Conservation (phyloP, 2,888 invertebrate species). For the Euzophera pinguis region DNA sequence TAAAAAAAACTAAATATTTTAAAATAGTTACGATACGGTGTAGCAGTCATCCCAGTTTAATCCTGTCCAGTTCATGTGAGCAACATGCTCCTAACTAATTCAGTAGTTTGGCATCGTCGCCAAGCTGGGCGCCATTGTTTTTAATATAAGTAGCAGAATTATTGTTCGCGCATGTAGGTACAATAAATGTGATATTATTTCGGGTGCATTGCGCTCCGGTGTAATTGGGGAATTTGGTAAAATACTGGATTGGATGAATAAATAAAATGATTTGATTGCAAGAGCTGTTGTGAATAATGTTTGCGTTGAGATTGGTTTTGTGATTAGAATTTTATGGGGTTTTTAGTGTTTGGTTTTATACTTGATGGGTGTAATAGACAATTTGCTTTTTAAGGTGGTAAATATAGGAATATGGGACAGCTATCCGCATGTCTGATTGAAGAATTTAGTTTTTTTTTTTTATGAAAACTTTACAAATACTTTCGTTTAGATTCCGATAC, state of each 20-base stretch:
- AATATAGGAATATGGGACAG: too few species aligned
- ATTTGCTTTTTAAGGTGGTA: too few species aligned
- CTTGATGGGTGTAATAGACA: neutral
- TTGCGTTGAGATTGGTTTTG: neutral
- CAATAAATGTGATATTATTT: too few species aligned
- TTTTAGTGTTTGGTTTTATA: neutral
- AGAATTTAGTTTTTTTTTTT: too few species aligned
- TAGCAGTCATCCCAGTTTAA: conserved; percentile 17
- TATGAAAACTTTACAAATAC: too few species aligned
- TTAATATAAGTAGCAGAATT: conserved; percentile 25
- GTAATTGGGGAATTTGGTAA: neutral
- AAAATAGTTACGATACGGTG: conserved; percentile 17
- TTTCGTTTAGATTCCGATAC: too few species aligned
- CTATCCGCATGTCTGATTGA: too few species aligned
- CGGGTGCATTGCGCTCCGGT: conserved; percentile 7
- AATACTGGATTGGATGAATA: neutral
- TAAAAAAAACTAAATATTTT: too few species aligned
- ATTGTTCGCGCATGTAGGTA: conserved; percentile 23
- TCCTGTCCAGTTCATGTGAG: conserved; percentile 17
- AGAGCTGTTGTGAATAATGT: neutral
- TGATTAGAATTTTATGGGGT: conserved; percentile 1
- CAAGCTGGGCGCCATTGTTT: conserved; percentile 24
- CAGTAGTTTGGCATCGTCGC: conserved; percentile 25
- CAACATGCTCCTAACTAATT: conserved; percentile 24
- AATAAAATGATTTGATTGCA: conserved; percentile 5